phyloP scores from a whole-genome alignment of 2,797 vertebrate genomes.

The Lacerta bilineata region DNA sequence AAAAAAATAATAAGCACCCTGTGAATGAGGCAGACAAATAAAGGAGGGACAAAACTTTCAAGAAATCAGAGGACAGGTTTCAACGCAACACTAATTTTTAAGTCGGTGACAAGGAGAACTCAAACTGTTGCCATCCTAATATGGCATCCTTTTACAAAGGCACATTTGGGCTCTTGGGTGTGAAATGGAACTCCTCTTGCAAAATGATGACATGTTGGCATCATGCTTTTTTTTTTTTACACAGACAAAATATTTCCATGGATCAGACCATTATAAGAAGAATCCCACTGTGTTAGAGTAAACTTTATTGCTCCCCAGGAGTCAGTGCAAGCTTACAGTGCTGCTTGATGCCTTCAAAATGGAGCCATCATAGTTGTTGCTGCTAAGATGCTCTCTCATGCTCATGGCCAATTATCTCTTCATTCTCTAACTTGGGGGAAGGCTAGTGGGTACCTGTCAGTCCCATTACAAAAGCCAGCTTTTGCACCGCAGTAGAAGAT shows the following conservation, averaged over 20 bases:
- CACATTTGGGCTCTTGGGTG: constrained; percentile 62
- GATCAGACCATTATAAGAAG: background rate
- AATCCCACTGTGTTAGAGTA: background rate
- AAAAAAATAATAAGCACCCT: background rate
- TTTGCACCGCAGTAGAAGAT: background rate
- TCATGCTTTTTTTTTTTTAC: background rate
- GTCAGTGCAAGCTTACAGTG: background rate
- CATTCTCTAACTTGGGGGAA: background rate
- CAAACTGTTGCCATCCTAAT: constrained; percentile 64
- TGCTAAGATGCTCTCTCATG: no score
- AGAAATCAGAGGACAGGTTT: no score
- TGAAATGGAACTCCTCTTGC: constrained; percentile 64
- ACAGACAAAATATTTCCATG: background rate
- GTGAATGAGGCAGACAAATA: no score
- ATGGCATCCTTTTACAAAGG: constrained; percentile 52
- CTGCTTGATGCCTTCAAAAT: background rate
- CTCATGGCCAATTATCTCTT: background rate
- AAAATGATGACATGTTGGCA: constrained; percentile 46
- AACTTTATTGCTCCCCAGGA: background rate
- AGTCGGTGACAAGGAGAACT: constrained; percentile 11
- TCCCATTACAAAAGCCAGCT: background rate
- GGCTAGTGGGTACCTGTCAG: background rate
- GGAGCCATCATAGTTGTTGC: background rate
- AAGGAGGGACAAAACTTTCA: no score
- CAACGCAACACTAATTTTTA: no score